phyloP scores from a whole-genome alignment of 2,888 invertebrate genomes.

The Erebia palarica region DNA sequence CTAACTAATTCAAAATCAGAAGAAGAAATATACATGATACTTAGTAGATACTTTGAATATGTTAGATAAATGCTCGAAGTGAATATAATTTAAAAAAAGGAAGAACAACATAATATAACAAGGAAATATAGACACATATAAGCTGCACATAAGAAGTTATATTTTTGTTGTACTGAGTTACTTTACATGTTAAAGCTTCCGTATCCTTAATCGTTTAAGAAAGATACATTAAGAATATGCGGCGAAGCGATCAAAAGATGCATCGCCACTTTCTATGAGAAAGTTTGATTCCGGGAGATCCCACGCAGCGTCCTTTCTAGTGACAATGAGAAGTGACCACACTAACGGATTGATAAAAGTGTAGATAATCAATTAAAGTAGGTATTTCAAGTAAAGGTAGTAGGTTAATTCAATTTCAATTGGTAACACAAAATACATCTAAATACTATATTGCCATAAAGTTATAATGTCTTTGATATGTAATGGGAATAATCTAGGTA shows the following conservation, averaged over 20 bases:
- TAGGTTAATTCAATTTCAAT: too few relatives aligned
- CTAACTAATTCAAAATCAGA: too few relatives aligned
- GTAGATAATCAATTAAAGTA: neutral
- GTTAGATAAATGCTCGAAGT: too few relatives aligned
- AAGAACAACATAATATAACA: too few relatives aligned
- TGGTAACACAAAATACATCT: too few relatives aligned
- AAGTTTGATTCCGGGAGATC: conserved; percentile 53
- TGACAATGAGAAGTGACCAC: neutral
- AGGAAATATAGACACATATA: neutral
- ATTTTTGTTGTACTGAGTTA: conserved; percentile 15
- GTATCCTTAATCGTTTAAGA: conserved; percentile 41
- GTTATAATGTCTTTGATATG: too few relatives aligned
- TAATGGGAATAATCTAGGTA: too few relatives aligned
- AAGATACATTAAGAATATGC: conserved; percentile 41
- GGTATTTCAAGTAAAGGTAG: too few relatives aligned
- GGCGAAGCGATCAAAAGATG: conserved; percentile 48
- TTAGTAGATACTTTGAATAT: too few relatives aligned
- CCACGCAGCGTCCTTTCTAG: conserved; percentile 48
- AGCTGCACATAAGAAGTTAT: conserved; percentile 31
- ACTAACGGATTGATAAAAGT: conserved; percentile 1
- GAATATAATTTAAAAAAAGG: too few relatives aligned
- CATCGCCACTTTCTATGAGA: conserved; percentile 51
- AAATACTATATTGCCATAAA: too few relatives aligned
- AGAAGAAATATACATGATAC: too few relatives aligned
- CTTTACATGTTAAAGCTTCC: conserved; percentile 33